Conservation (phyloP, 2,113 vertebrate species). For the Nasalis larvatus region DNA sequence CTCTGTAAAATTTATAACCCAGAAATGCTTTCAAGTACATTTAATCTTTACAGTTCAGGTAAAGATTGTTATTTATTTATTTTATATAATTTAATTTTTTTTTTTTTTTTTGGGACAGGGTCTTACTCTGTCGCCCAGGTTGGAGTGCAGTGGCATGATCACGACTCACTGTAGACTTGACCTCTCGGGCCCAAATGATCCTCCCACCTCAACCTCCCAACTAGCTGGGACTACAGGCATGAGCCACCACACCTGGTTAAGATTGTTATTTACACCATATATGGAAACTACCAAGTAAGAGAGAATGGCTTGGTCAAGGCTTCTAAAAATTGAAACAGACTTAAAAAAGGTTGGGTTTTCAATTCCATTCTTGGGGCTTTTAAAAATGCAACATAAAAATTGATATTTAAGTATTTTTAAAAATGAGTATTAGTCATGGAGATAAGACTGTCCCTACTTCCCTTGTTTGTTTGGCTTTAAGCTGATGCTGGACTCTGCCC, state of each 20-base stretch:
- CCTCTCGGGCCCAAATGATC: no score
- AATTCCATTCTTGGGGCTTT: neutral
- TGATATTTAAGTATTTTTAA: neutral
- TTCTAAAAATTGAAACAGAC: conserved; percentile 16
- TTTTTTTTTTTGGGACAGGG: no score
- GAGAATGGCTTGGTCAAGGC: neutral
- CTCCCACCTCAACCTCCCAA: no score
- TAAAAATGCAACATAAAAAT: neutral
- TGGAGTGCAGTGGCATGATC: no score
- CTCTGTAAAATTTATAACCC: neutral
- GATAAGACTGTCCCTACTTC: neutral
- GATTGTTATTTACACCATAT: neutral
- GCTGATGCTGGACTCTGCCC: neutral
- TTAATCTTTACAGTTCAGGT: neutral
- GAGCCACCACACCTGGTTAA: no score
- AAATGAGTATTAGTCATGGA: neutral
- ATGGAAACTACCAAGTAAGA: neutral
- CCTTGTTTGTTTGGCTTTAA: no score
- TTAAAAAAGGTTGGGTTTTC: neutral
- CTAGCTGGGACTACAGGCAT: no score
- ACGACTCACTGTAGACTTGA: no score
- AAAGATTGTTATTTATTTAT: neutral
- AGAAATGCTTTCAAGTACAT: neutral
- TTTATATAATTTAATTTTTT: no score
- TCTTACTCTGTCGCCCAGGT: no score